Conservation (phyloP, 2,888 invertebrate genomes). For the Nysson spinosus region DNA sequence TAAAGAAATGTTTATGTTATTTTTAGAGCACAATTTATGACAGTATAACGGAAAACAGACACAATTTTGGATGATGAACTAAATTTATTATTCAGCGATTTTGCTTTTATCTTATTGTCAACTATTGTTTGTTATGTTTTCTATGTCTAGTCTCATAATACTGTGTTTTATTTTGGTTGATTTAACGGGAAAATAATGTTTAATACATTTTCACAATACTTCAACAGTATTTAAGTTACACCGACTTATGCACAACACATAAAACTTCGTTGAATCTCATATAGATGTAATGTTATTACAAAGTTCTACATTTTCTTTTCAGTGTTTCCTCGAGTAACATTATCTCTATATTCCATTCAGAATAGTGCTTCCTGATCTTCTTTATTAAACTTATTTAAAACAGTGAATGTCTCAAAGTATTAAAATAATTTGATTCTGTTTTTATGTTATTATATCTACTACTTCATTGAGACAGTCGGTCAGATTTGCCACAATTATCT, state of each 20-base stretch:
- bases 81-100: conserved; percentile 25
- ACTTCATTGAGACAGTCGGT: conserved; percentile 11
- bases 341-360: not conserved
- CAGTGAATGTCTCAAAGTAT: conserved; percentile 17
- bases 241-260: too few species aligned
- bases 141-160: conserved; percentile 48
- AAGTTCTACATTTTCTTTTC: conserved; percentile 9
- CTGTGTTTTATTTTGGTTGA: conserved; percentile 34
- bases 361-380: conserved; percentile 1
- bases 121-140: conserved; percentile 33
- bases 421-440: conserved; percentile 10
- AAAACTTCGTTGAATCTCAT: too few species aligned
- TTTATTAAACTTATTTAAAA: conserved; percentile 9
- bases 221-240: too few species aligned
- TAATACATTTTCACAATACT: too few species aligned
- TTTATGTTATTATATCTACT: conserved; percentile 21
- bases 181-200: not conserved
- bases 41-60: conserved; percentile 13
- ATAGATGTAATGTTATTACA: conserved; percentile 16
- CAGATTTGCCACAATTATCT: conserved; percentile 17
- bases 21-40: conserved; percentile 29
- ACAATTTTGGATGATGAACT: conserved; percentile 17
- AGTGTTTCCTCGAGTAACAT: too few species aligned
- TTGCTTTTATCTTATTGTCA: conserved; percentile 27
- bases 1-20: conserved; percentile 39